Conservation (phyloP, 37 sponge, comb jelly and placozoan genomes). For the Aphrocallistes beatrix region DNA sequence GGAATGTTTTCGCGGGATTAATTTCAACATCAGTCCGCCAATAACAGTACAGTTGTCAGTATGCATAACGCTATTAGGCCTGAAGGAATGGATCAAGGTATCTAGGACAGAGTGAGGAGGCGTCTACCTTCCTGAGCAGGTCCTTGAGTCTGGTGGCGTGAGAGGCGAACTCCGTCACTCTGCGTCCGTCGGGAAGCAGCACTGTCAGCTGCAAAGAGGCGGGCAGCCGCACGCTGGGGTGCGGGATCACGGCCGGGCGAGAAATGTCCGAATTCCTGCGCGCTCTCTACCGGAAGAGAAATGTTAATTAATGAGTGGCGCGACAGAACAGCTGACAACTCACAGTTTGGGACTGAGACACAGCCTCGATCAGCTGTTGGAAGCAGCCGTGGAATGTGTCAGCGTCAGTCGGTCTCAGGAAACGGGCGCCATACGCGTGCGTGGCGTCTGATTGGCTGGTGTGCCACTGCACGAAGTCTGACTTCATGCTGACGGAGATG, state of each 20-base stretch:
- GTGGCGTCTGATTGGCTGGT: not conserved
- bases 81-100: too few relatives aligned
- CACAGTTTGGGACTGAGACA: not conserved
- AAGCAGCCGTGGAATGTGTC: not conserved
- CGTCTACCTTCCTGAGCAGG: not conserved
- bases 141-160: not conserved
- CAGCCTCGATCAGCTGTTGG: not conserved
- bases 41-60: too few relatives aligned
- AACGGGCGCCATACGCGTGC: not conserved
- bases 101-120: too few relatives aligned
- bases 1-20: too few relatives aligned
- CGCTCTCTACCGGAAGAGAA: not conserved
- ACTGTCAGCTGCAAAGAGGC: not conserved
- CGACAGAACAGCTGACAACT: not conserved
- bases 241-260: not conserved
- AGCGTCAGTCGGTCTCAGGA: not conserved
- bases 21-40: too few relatives aligned
- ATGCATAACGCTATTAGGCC: too few relatives aligned
- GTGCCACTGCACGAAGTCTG: conserved; percentile 12
- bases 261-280: not conserved
- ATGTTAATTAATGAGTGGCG: not conserved
- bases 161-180: not conserved
- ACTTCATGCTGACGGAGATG: not conserved
- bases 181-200: not conserved
- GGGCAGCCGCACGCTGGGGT: not conserved